Evolutionary conservation across 2,113 vertebrate species (phyloP), one percentile per base, ranked within the genome.

Genomic region (Xenus cinereus): DNA sequence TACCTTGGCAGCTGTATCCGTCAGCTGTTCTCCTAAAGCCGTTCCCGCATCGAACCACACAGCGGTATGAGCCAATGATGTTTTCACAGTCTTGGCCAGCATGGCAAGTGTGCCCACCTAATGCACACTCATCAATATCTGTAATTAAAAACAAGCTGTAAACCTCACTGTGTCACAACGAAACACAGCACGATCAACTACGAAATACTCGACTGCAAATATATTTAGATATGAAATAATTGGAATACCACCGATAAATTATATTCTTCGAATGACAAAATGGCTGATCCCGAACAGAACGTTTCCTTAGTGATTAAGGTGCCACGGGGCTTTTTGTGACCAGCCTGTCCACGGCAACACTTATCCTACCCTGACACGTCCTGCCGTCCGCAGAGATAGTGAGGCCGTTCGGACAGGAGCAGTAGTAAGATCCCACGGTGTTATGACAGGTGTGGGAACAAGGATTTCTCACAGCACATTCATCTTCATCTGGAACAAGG

Each of bases 371-470:
- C 96, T 99, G 99, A 54, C 99, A 99, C 0, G 98, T 99, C 93
- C 98, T 98, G 56, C 99, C 99, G 30, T 99, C 99, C 0, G 98
- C 99, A 59, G 99, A 99, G 73, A 99, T 99, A 22, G 99, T 98
- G 84, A 99, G 98, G 51, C 99, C 99, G 48, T 97, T 90, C 0
- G 99, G 99, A 90, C 99, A 99, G 73, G 99, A 99, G 95, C 99
- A 99, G 83, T 99, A 99, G 93, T 99, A 99, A 46, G 99, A 98
- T 22, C 99, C 99, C 89, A 99, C 84, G 6, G 98, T 84, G 21
- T 99, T 99, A 95, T 99, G 99, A 85, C 99, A 99, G 63, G 85
- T 84, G 4, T 99, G 99, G 79, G 99, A 99, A 95, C 99, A 99
- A 20, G 99, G 99, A 67, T 97, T 99, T 59, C 98, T 96, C 2